These are phyloP conservation scores for Prionailurus bengalensis DNA, from an alignment of 2,113 vertebrate genomes.

Conservation along the genomic window DNA sequence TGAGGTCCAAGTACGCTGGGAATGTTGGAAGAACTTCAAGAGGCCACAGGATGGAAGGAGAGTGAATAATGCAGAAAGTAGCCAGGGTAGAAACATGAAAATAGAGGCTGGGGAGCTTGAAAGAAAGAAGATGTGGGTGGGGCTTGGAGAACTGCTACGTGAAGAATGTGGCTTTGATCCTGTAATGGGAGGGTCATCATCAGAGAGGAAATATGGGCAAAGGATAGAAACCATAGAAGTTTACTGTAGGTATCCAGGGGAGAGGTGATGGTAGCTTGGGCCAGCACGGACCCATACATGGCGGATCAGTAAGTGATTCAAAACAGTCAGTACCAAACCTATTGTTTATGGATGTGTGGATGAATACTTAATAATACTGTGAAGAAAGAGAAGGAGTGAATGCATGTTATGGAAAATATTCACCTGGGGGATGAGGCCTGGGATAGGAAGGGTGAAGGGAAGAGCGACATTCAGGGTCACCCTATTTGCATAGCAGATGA, in stretches of 20 bases:
- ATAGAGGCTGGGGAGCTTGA: neutral
- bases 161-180: neutral
- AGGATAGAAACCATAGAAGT: rapidly evolving
- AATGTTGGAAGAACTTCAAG: too few species aligned
- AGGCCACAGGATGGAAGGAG: too few species aligned
- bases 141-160: neutral
- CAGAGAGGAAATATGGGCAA: too few species aligned
- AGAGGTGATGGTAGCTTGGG: neutral
- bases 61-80: neutral
- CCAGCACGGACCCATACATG: rapidly evolving
- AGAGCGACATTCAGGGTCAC: neutral
- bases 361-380: neutral
- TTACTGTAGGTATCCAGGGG: neutral
- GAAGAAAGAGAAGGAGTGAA: neutral
- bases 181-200: neutral
- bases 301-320: neutral
- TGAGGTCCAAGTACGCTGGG: neutral
- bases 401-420: neutral
- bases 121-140: neutral
- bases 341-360: neutral
- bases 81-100: rapidly evolving
- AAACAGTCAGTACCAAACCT: neutral
- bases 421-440: rapidly evolving
- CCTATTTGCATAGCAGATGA: rapidly evolving
- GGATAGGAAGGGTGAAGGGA: neutral